phyloP scores from a whole-genome alignment of 2,888 invertebrate genomes.

The Odontocerum albicorne region DNA sequence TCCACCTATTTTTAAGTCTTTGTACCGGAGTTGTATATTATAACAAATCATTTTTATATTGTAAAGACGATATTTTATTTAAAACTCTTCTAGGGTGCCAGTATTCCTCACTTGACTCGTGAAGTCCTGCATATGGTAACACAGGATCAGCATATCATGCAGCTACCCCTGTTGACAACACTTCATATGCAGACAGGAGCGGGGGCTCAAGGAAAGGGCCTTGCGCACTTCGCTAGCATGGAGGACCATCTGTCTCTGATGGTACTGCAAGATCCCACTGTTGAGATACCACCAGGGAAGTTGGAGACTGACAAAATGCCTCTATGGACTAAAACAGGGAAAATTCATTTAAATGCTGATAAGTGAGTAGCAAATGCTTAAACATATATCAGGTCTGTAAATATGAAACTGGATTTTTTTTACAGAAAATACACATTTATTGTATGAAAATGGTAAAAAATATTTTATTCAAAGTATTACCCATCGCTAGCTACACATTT shows the following conservation, averaged over 20 bases:
- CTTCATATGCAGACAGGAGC: conserved; percentile 66
- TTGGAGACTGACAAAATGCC: conserved; percentile 72
- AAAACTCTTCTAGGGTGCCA: conserved; percentile 70
- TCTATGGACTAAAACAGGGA: conserved; percentile 79
- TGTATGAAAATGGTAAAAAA: too few species aligned
- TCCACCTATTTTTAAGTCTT: too few species aligned
- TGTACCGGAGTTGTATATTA: too few species aligned
- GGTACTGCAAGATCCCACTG: conserved; percentile 72
- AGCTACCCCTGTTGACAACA: conserved; percentile 72
- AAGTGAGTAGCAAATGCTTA: conserved; percentile 50
- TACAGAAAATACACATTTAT: too few species aligned
- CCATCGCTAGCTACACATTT: too few species aligned
- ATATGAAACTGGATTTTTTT: too few species aligned
- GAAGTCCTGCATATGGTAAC: conserved; percentile 72
- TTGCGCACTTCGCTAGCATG: conserved; percentile 62
- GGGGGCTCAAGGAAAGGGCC: conserved; percentile 62
- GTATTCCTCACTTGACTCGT: conserved; percentile 78
- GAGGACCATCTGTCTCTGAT: conserved; percentile 54
- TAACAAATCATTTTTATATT: background rate
- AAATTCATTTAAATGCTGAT: conserved; percentile 63
- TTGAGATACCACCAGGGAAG: conserved; percentile 66
- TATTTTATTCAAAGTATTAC: too few species aligned
- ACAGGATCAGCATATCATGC: conserved; percentile 62
- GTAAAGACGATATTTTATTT: conserved; percentile 6
- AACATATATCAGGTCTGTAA: too few species aligned